These are phyloP conservation scores for Heliothis virescens DNA, from an alignment of 1,140 invertebrate species.

Conservation along the genomic window DNA sequence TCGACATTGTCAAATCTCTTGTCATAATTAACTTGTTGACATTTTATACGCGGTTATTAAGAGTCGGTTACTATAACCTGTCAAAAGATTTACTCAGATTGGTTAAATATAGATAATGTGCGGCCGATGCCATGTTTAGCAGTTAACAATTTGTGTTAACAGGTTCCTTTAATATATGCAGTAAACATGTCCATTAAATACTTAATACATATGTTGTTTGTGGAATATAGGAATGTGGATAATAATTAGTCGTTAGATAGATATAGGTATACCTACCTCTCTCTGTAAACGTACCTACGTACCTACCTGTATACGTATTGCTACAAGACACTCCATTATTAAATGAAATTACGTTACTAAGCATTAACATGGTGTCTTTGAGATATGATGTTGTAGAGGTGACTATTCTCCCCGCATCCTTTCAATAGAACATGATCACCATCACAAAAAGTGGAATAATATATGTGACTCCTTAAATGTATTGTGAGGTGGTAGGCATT, in stretches of 20 bases:
- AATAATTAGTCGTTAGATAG: not conserved
- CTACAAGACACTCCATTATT: not conserved
- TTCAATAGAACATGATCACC: not conserved
- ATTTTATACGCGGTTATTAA: constrained; percentile 38
- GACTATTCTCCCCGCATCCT: not conserved
- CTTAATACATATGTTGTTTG: constrained; percentile 21
- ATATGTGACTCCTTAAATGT: constrained; percentile 8
- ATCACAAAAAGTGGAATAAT: constrained; percentile 5
- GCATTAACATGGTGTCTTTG: not conserved
- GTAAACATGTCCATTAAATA: constrained; percentile 34
- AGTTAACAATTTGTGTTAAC: constrained; percentile 30
- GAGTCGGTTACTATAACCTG: not conserved
- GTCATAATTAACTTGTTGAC: constrained; percentile 41
- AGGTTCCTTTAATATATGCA: constrained; percentile 29
- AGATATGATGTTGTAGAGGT: constrained; percentile 2
- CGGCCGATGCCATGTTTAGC: not conserved
- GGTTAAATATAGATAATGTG: constrained; percentile 31
- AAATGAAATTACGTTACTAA: not conserved
- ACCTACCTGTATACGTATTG: not conserved
- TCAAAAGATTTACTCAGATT: constrained; percentile 9
- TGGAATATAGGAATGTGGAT: constrained; percentile 22
- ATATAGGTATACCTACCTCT: not conserved
- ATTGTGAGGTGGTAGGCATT: constrained; percentile 6
- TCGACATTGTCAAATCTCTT: constrained; percentile 36
- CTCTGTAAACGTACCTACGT: not conserved